Conservation (phyloP, 2,888 invertebrate species). For the Ornithoptera alexandrae region DNA sequence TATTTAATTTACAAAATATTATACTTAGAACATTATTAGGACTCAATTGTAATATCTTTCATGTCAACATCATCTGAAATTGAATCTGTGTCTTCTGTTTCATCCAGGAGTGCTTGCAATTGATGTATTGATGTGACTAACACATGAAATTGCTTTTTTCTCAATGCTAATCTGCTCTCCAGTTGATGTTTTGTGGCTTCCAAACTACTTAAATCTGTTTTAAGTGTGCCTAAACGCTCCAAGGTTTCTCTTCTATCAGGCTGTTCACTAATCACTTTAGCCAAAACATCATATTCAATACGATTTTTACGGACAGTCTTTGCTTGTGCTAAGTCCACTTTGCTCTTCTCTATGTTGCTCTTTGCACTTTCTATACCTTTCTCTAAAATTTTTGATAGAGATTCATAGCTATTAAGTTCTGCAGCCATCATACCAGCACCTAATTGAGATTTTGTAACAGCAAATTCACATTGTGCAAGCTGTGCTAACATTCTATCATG, state of each 20-base stretch:
- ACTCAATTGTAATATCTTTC: conserved; percentile 49
- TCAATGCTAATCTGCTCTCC: conserved; percentile 87
- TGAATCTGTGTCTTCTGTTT: conserved; percentile 79
- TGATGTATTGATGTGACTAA: conserved; percentile 92
- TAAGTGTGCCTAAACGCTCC: conserved; percentile 84
- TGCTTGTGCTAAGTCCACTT: conserved; percentile 88
- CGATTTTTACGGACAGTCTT: conserved; percentile 93
- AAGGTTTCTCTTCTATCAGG: conserved; percentile 91
- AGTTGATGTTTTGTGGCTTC: conserved; percentile 85
- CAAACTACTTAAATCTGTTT: conserved; percentile 85
- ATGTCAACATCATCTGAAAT: conserved; percentile 66
- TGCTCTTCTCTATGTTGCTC: conserved; percentile 89
- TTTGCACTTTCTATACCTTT: conserved; percentile 89
- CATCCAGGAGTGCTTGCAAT: conserved; percentile 88
- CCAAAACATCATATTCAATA: conserved; percentile 95
- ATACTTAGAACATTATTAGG: conserved; percentile 33
- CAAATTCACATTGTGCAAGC: conserved; percentile 92
- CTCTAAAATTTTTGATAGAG: conserved; percentile 87
- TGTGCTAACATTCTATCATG: conserved; percentile 91
- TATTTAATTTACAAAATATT: neutral
- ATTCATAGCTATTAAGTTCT: conserved; percentile 90
- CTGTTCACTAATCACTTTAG: conserved; percentile 93
- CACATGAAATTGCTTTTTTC: conserved; percentile 94
- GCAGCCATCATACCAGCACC: conserved; percentile 90
- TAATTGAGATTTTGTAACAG: conserved; percentile 89